Evolutionary conservation across 1,140 invertebrate species (phyloP).

Genomic region (Cotesia typhae): DNA sequence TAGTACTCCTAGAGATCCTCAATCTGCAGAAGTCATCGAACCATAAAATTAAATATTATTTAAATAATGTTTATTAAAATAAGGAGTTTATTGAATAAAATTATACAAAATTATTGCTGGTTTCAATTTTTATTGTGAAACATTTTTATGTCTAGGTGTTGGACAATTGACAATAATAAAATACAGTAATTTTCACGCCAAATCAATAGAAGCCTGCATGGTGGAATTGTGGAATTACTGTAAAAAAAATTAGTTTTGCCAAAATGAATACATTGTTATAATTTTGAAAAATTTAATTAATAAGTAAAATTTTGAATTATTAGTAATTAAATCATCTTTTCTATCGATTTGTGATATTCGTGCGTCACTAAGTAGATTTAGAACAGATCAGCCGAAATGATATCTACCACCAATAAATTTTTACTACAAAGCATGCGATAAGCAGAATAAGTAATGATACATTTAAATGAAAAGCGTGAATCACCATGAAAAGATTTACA

Average conservation of each 20-base stretch:
- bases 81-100: constrained; percentile 13
- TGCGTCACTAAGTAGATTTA: neutral
- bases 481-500: neutral
- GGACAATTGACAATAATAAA: constrained; percentile 41
- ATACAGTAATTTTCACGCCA: constrained; percentile 57
- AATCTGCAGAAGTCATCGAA: constrained; percentile 28
- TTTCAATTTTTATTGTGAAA: constrained; percentile 47
- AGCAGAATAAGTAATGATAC: neutral
- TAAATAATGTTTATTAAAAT: neutral
- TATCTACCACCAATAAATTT: no score
- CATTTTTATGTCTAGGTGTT: constrained; percentile 53
- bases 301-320: constrained; percentile 28
- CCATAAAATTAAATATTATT: constrained; percentile 23
- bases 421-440: no score
- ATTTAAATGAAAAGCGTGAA: neutral
- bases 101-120: neutral
- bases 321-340: constrained; percentile 20
- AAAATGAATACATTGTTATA: constrained; percentile 35
- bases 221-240: constrained; percentile 53
- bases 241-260: constrained; percentile 50
- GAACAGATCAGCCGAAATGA: constrained; percentile 24
- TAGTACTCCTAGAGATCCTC: neutral
- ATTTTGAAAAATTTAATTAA: constrained; percentile 27
- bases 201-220: constrained; percentile 48
- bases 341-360: constrained; percentile 15